Evolutionary conservation across 1,140 invertebrate species (phyloP).

Genomic region (Pinna nobilis): DNA sequence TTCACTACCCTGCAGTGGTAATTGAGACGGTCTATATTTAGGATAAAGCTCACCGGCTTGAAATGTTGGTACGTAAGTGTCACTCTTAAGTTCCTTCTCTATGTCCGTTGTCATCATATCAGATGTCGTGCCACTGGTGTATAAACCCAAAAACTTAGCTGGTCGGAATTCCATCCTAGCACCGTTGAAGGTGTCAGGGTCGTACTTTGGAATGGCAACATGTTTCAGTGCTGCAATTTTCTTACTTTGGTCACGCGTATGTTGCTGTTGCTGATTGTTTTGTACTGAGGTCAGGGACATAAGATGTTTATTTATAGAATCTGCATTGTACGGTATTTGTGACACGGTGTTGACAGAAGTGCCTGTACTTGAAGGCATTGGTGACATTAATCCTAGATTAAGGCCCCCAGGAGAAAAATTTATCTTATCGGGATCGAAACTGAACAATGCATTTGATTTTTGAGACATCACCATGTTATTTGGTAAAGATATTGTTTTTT

Average conservation of each 20-base stretch:
- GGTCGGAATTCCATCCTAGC: not conserved
- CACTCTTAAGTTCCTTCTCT: not conserved
- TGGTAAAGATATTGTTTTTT: conserved; percentile 31
- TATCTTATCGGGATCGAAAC: conserved; percentile 34
- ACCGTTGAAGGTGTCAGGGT: conserved; percentile 22
- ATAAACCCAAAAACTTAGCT: not conserved
- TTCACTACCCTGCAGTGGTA: too few relatives aligned
- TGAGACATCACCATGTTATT: conserved; percentile 4
- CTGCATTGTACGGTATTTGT: not conserved
- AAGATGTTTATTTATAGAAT: not conserved
- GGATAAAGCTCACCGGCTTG: too few relatives aligned
- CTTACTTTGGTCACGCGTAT: not conserved
- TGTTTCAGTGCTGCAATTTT: not conserved
- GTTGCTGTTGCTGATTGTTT: not conserved
- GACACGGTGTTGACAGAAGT: not conserved
- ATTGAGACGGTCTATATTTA: too few relatives aligned
- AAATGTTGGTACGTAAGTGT: too few relatives aligned
- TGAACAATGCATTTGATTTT: conserved; percentile 2
- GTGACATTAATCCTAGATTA: conserved; percentile 28
- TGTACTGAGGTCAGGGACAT: not conserved
- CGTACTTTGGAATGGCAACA: not conserved
- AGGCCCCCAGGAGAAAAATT: conserved; percentile 23
- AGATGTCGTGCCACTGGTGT: too few relatives aligned
- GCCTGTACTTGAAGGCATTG: not conserved
- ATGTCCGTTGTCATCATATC: not conserved